phyloP scores from a whole-genome alignment of 2,113 vertebrate genomes.

The Onychostruthus taczanowskii region DNA sequence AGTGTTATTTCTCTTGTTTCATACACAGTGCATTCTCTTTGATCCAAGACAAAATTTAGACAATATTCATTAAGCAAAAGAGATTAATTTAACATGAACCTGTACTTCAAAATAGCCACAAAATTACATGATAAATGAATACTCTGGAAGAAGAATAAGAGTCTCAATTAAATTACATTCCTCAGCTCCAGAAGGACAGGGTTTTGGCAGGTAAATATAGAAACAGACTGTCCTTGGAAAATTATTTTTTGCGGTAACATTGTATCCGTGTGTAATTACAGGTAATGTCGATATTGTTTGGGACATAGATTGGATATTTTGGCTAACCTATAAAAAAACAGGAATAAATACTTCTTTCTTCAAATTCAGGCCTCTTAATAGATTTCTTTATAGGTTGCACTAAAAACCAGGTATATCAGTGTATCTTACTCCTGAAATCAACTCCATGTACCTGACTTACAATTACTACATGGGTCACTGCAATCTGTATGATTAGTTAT shows the following conservation, averaged over 20 bases:
- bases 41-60: slow-evolving; percentile 1
- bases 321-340: not conserved
- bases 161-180: not conserved
- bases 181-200: not conserved
- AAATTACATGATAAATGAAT: slow-evolving; percentile 20
- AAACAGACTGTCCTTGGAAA: not conserved
- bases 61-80: slow-evolving; percentile 14
- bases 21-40: not conserved
- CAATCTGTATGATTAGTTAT: not conserved
- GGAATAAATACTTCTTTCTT: not conserved
- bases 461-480: not conserved
- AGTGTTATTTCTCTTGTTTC: not conserved
- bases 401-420: not conserved
- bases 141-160: not conserved
- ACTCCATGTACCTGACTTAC: not conserved
- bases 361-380: not conserved
- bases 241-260: not conserved
- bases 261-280: not conserved
- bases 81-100: not conserved
- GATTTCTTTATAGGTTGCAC: not conserved
- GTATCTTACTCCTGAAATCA: not conserved
- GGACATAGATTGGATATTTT: not conserved
- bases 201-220: not conserved
- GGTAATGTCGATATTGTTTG: not conserved
- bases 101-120: not conserved